These are phyloP conservation scores for Microctonus brassicae DNA, from an alignment of 2,888 invertebrate genomes.

Conservation along the genomic window DNA sequence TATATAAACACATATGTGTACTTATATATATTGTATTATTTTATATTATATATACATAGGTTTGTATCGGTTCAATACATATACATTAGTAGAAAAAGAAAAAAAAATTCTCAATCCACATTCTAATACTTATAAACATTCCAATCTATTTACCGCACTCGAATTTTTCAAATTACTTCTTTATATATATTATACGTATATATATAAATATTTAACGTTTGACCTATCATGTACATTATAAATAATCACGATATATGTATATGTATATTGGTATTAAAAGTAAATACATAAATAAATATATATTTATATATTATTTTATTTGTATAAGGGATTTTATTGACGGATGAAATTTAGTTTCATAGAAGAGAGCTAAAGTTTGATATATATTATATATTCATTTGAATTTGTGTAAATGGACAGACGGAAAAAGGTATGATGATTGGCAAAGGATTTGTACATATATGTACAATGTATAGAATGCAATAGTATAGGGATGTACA, in stretches of 20 bases:
- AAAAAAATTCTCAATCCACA: constrained; percentile 28
- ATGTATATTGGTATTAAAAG: background rate
- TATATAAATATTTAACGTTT: too few species aligned
- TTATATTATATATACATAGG: too few species aligned
- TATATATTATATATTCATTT: too few species aligned
- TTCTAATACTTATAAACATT: too few species aligned
- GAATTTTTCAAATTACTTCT: background rate
- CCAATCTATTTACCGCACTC: background rate
- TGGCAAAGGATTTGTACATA: constrained; percentile 17
- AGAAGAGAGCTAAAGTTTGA: too few species aligned
- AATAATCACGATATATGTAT: background rate
- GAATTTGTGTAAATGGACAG: background rate
- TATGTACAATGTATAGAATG: background rate
- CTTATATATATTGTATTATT: background rate
- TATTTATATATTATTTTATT: too few species aligned
- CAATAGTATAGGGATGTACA: background rate
- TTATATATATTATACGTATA: too few species aligned
- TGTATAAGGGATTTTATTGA: too few species aligned
- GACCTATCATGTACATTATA: background rate
- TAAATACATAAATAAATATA: too few species aligned
- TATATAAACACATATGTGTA: background rate
- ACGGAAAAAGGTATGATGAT: constrained; percentile 20
- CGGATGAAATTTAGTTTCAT: too few species aligned
- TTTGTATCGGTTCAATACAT: constrained; percentile 19
- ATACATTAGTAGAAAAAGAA: too few species aligned